phyloP scores from a whole-genome alignment of 2,888 invertebrate genomes.

The Clistopyga incitator region DNA sequence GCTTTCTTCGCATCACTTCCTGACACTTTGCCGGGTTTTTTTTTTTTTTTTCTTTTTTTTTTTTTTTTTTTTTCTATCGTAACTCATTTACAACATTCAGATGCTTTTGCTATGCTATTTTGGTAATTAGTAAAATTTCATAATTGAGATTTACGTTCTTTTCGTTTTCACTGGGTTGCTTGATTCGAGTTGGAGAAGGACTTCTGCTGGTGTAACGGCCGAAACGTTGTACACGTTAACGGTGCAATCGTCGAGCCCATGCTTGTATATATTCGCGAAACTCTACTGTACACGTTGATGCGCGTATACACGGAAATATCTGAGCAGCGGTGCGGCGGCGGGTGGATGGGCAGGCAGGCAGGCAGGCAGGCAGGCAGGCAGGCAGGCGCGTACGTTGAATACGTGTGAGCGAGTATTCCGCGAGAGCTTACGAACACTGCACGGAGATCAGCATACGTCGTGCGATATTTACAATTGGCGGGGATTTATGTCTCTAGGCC shows the following conservation, averaged over 20 bases:
- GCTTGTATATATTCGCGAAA: slow-evolving; percentile 33
- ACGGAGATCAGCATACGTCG: slow-evolving; percentile 81
- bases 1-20: no score
- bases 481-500: slow-evolving; percentile 79
- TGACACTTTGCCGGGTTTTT: no score
- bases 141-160: no score
- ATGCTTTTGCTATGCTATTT: no score
- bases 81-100: no score
- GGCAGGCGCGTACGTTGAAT: background rate
- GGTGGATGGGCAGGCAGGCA: slow-evolving; percentile 3
- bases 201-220: no score
- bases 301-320: slow-evolving; percentile 18
- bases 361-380: background rate
- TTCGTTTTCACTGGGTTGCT: no score
- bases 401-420: slow-evolving; percentile 60
- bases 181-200: no score
- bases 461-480: slow-evolving; percentile 82
- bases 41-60: no score
- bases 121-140: no score
- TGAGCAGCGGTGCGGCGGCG: slow-evolving; percentile 30
- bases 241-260: slow-evolving; percentile 10
- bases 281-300: background rate
- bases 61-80: no score
- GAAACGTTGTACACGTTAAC: slow-evolving; percentile 5
- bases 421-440: slow-evolving; percentile 64